Conservation (phyloP, 2,797 vertebrate genomes). For the Cuculus canorus region DNA sequence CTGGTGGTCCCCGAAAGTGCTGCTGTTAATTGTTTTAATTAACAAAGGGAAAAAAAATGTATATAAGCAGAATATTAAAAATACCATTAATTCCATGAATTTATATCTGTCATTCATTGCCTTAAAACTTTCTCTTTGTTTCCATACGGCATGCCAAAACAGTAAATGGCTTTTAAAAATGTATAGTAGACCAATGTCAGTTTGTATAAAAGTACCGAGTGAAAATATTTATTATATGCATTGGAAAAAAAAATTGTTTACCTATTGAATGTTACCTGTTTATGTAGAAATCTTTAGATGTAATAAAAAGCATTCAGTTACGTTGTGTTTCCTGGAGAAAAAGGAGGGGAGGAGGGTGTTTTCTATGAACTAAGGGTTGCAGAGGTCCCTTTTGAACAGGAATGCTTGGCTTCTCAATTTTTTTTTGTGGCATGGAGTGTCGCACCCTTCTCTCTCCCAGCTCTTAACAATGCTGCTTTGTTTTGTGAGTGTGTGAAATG, state of each 20-base stretch:
- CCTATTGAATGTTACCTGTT: conserved; percentile 99
- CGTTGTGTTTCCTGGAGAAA: conserved; percentile 39
- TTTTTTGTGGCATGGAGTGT: not conserved
- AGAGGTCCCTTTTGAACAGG: not conserved
- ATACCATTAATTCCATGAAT: conserved; percentile 79
- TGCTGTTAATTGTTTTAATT: conserved; percentile 77
- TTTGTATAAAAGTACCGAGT: conserved; percentile 98
- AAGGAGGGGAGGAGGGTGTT: not conserved
- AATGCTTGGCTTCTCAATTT: not conserved
- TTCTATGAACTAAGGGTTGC: not conserved
- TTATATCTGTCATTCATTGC: conserved; percentile 94
- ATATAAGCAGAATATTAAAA: conserved; percentile 77
- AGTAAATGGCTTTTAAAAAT: conserved; percentile 89
- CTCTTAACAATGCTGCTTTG: not conserved
- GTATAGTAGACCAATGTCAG: conserved; percentile 94
- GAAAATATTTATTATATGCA: conserved; percentile 99
- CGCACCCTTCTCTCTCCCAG: accelerated
- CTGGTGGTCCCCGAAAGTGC: conserved; percentile 73
- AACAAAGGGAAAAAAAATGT: conserved; percentile 76
- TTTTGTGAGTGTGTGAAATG: accelerated
- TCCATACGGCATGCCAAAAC: conserved; percentile 88
- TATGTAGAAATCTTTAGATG: conserved; percentile 99
- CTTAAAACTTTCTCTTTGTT: conserved; percentile 92
- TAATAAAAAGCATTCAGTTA: conserved; percentile 97
- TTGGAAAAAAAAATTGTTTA: conserved; percentile 92